A percentile compares a stretch with the other conserved stretches of the same genome.
These are phyloP conservation scores for Crocallis elinguaria DNA, from an alignment of 2,888 invertebrate species.

Conservation along the genomic window DNA sequence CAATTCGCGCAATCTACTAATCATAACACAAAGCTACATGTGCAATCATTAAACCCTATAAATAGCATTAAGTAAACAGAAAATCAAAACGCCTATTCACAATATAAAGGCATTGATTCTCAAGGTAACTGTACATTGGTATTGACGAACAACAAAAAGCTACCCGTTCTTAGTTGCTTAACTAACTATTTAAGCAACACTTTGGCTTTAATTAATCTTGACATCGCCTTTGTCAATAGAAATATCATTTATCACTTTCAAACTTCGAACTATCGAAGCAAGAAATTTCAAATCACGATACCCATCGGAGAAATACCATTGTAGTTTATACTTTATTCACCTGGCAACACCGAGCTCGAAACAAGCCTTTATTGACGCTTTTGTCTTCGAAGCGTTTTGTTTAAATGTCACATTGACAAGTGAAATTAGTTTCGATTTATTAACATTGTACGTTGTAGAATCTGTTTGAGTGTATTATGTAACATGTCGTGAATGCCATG, in stretches of 20 bases:
- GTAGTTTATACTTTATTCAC: slow-evolving; percentile 49
- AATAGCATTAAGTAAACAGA: slow-evolving; percentile 28
- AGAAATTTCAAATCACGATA: slow-evolving; percentile 63
- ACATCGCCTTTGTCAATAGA: slow-evolving; percentile 71
- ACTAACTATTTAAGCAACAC: slow-evolving; percentile 80
- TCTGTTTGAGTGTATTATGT: slow-evolving; percentile 23
- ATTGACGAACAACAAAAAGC: slow-evolving; percentile 56
- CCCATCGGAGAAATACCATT: slow-evolving; percentile 48
- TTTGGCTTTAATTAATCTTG: slow-evolving; percentile 81
- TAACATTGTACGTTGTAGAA: slow-evolving; percentile 25
- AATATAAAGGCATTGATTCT: slow-evolving; percentile 25
- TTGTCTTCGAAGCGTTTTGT: slow-evolving; percentile 53
- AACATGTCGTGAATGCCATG: slow-evolving; percentile 29
- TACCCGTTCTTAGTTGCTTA: slow-evolving; percentile 66
- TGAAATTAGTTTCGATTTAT: slow-evolving; percentile 43
- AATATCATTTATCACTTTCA: slow-evolving; percentile 80
- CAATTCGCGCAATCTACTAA: neutral
- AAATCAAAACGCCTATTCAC: slow-evolving; percentile 23
- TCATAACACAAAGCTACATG: slow-evolving; percentile 27
- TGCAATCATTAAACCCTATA: slow-evolving; percentile 31
- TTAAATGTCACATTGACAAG: slow-evolving; percentile 47
- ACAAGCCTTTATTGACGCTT: slow-evolving; percentile 43
- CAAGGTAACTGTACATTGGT: slow-evolving; percentile 36
- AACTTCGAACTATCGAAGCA: slow-evolving; percentile 59
- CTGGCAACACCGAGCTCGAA: slow-evolving; percentile 55